Base-by-base conservation (phyloP, 1,140 invertebrate genomes). In the Thaumetopoea pityocampa region DNA sequence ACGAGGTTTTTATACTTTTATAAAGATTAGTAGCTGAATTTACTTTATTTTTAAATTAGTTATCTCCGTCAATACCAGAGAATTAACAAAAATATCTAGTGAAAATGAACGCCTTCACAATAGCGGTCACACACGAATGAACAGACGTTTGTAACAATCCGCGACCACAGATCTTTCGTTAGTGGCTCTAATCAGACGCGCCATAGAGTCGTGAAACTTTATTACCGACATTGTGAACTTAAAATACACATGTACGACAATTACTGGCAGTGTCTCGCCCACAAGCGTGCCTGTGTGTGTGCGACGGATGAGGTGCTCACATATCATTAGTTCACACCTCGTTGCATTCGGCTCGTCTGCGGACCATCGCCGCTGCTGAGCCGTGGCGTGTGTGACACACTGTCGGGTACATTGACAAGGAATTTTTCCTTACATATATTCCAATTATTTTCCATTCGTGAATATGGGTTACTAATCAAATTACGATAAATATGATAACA, bases 191-290 rank as follows among this genome's bases (percentile, higher is more conserved):
- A 70, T 70, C 60, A 67, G 63, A 38, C 43, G 54, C 40, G 35
- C 50, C 34, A 50, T 47, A 52, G 42, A 56, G 41, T 47, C 54
- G 54, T 55, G 52, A 57, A 61, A 70, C 50, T 56, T 63, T 63
- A 60, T 66, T 70, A 56, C 43, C 20, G 29, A 42, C 47, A 47
- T 54, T 55, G 59, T 65, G 61, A 64, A 71, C 66, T 65, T 53
- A 67, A 76, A 74, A 69, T 76, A 79, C 74, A 69, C 58, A 54
- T 79, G 71, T 76, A 66, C 67, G 67, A 71, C 69, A 72, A 79
- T 79, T 72, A 73, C 54, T 60, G 56, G 45, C 29, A 44, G 35
- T 63, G 61, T 67, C 17, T 49, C 61, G 58, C 56, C 59, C 58
- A 65, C 61, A 33, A 26, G 6, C 37, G 38, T 38, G n/a, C n/a